These are phyloP conservation scores for Sebastes hopkinsi DNA, from an alignment of 2,797 vertebrate genomes.

Conservation along the genomic window DNA sequence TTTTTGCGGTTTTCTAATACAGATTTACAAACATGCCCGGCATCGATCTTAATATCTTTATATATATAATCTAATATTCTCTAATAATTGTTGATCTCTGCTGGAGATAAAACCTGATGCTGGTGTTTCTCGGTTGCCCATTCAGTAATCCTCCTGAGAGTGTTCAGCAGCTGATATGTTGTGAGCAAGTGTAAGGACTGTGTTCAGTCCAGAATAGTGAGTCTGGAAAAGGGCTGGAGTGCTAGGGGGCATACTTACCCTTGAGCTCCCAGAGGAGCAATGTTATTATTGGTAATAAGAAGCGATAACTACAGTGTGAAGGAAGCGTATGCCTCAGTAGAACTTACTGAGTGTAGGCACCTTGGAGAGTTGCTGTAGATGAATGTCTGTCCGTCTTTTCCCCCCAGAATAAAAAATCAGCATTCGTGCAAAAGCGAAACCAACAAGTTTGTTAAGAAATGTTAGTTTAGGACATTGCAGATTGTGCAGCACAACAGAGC, in stretches of 20 bases:
- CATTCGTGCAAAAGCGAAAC: slow-evolving; percentile 25
- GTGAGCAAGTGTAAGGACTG: slow-evolving; percentile 39
- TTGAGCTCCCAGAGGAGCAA: slow-evolving; percentile 80
- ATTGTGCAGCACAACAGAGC: slow-evolving; percentile 51
- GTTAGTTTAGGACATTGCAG: slow-evolving; percentile 47
- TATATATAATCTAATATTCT: background rate
- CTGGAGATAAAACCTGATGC: slow-evolving; percentile 41
- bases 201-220: slow-evolving; percentile 56
- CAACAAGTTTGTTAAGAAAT: slow-evolving; percentile 57
- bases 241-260: slow-evolving; percentile 85
- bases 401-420: slow-evolving; percentile 17
- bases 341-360: slow-evolving; percentile 50
- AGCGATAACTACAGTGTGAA: slow-evolving; percentile 80
- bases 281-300: slow-evolving; percentile 88
- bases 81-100: slow-evolving; percentile 18
- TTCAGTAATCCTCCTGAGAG: slow-evolving; percentile 44
- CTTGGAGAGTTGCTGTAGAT: slow-evolving; percentile 49
- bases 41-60: background rate
- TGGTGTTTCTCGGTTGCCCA: slow-evolving; percentile 49
- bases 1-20: background rate
- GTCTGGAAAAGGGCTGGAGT: slow-evolving; percentile 70
- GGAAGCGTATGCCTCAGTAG: slow-evolving; percentile 60
- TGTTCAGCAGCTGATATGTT: slow-evolving; percentile 43
- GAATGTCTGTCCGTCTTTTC: slow-evolving; percentile 23
- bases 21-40: background rate